Conservation (phyloP, 92 coral and sea anemone species). For the Palythoa caribaeorum region DNA sequence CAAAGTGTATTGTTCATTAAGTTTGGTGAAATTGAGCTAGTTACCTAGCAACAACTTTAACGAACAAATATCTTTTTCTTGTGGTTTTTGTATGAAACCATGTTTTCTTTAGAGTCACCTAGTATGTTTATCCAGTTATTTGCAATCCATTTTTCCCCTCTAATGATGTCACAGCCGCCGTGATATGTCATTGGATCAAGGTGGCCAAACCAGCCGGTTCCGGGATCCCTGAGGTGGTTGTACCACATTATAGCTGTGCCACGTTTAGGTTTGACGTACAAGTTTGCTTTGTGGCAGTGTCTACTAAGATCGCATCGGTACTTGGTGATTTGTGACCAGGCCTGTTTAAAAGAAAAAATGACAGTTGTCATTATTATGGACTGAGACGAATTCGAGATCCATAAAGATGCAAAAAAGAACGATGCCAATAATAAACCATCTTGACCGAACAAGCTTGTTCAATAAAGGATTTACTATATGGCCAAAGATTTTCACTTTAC, state of each 20-base stretch:
- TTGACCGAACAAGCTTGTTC: no score
- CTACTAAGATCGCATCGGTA: constrained; percentile 90
- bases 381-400: no score
- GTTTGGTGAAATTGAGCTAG: background rate
- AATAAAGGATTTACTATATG: no score
- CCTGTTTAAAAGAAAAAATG: constrained; percentile 50
- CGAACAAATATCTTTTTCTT: constrained; percentile 36
- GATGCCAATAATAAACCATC: no score
- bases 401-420: no score
- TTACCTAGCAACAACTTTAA: background rate
- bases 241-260: constrained; percentile 96
- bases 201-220: constrained; percentile 91
- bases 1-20: no score
- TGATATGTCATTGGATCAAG: constrained; percentile 86
- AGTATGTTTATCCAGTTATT: constrained; percentile 95
- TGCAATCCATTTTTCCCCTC: constrained; percentile 96
- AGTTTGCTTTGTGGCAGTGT: constrained; percentile 94
- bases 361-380: background rate
- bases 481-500: no score
- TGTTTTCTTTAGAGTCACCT: constrained; percentile 73
- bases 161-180: constrained; percentile 96
- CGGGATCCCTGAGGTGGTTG: constrained; percentile 79
- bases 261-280: constrained; percentile 83
- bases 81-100: constrained; percentile 77
- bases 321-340: constrained; percentile 83